Evolutionary conservation across 2,113 vertebrate species (phyloP), one percentile per base, ranked within the genome.

Genomic region (Machaerirhynchus nigripectus): DNA sequence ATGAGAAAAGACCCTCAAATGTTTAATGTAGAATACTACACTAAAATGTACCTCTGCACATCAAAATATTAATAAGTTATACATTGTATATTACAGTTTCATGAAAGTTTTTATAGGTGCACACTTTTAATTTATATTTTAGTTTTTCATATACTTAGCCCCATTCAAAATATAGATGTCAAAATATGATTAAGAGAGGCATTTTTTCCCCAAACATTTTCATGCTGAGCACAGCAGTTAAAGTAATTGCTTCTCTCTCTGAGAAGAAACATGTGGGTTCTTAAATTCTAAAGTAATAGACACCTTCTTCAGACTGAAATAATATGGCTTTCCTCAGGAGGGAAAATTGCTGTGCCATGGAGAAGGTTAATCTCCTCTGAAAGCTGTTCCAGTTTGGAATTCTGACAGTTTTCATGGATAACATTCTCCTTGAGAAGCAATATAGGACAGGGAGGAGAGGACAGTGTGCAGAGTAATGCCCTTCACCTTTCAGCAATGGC

Each of bases 211-310:
- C 6, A 94, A 94, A 96, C 49, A 90, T 96, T 89, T 94, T 93
- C 95, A 78, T 88, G 95, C 95, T 95, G 93, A 95, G 93, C 87
- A 89, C 93, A 92, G 93, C 92, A 93, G 93, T 96, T 92, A 81
- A 90, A 91, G 94, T 95, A 95, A 96, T 97, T 96, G 88, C 88
- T 93, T 96, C 88, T 95, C 90, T 86, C 83, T 97, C 83, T 3
- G 10, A 84, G 90, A 93, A 96, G 88, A 91, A 97, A 81, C 95
- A 87, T 81, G 88, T 94, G 60, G 60, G 92, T 96, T 97, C 96
- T 97, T 94, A 96, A 96, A 96, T 93, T 94, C 85, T 95, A 56
- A 95, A 93, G 82, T 96, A 97, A 96, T 96, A 96, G 95, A 97
- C 92, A 93, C 90, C 85, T 96, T 95, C 85, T 95, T 64, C 91